Evolutionary conservation across 2,797 vertebrate species (phyloP).

Genomic region (Nyctalus aviator): DNA sequence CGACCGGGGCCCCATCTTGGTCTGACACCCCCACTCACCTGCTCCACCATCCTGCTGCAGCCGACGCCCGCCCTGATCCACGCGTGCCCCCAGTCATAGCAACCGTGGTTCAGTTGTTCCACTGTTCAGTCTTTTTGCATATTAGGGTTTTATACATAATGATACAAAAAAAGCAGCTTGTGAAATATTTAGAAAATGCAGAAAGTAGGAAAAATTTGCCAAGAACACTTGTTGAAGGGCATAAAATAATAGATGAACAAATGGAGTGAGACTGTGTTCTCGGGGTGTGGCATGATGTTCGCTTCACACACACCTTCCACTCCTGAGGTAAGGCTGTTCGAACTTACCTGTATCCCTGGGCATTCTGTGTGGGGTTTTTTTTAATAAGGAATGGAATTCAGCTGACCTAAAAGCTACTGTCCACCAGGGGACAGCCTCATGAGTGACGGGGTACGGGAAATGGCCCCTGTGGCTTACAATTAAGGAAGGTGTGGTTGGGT

Average conservation of each 20-base stretch:
- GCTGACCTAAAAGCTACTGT: background rate
- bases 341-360: background rate
- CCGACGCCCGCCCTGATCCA: no score
- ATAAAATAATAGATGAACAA: background rate
- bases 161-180: background rate
- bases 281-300: background rate
- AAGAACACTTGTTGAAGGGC: background rate
- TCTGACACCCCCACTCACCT: no score
- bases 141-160: no score
- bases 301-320: background rate
- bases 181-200: constrained; percentile 7
- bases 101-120: no score
- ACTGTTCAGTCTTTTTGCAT: no score
- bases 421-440: background rate
- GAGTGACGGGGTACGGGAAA: accelerated
- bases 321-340: background rate
- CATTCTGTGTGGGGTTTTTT: background rate
- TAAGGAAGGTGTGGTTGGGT: background rate
- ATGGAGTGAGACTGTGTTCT: background rate
- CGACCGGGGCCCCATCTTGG: no score
- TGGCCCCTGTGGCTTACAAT: background rate
- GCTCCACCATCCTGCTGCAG: no score
- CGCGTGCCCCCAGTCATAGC: no score
- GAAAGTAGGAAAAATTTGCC: background rate
- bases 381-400: background rate